These are phyloP conservation scores for Cephus rjabovi DNA, from an alignment of 2,888 invertebrate species.

Conservation along the genomic window DNA sequence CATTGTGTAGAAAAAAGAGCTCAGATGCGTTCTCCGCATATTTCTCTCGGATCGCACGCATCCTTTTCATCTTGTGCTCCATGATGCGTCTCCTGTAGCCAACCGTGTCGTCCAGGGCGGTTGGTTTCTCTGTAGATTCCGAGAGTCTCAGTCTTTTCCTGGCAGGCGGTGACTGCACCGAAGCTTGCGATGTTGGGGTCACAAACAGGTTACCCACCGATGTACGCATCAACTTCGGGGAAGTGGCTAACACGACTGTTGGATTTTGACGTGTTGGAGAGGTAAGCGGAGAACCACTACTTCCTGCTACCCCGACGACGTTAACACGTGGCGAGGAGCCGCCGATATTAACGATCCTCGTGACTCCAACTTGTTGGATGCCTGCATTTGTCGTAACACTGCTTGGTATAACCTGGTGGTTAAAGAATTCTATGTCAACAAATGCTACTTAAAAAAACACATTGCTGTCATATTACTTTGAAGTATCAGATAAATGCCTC, in stretches of 20 bases:
- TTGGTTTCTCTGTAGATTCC: slow-evolving; percentile 62
- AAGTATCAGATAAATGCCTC: slow-evolving; percentile 65
- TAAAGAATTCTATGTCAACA: background rate
- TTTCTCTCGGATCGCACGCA: slow-evolving; percentile 78
- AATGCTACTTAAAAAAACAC: background rate
- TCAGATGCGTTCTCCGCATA: slow-evolving; percentile 85
- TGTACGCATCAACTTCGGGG: slow-evolving; percentile 61
- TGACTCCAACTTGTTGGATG: slow-evolving; percentile 67
- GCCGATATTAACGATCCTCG: slow-evolving; percentile 69
- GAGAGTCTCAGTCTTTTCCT: slow-evolving; percentile 67
- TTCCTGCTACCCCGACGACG: slow-evolving; percentile 53
- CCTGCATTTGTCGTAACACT: slow-evolving; percentile 56
- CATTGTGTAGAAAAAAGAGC: slow-evolving; percentile 87
- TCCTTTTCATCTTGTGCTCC: slow-evolving; percentile 78
- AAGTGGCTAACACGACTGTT: slow-evolving; percentile 60
- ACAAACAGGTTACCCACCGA: slow-evolving; percentile 63
- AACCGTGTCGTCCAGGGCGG: slow-evolving; percentile 61
- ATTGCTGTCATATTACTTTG: background rate
- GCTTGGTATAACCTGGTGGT: slow-evolving; percentile 56
- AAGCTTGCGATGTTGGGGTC: slow-evolving; percentile 48
- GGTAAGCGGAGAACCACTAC: slow-evolving; percentile 50
- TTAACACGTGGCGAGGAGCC: slow-evolving; percentile 53
- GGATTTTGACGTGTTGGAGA: slow-evolving; percentile 58
- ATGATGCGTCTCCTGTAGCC: slow-evolving; percentile 74
- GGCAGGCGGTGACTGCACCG: slow-evolving; percentile 61